Conservation (phyloP, 2,113 vertebrate species). For the Apeltes quadracus region DNA sequence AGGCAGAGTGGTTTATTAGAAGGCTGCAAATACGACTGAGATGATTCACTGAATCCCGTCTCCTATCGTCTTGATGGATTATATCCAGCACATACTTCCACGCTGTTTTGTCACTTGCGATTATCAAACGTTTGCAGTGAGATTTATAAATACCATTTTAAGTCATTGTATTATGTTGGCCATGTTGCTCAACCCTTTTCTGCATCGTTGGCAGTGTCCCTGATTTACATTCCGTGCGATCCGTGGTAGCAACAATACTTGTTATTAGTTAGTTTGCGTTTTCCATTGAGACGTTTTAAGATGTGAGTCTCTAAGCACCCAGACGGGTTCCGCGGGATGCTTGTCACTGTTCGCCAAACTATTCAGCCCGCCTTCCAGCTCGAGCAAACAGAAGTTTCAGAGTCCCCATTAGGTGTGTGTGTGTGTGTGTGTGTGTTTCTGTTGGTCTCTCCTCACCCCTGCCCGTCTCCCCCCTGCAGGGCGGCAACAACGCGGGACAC, state of each 20-base stretch:
- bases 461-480: slow-evolving; percentile 77
- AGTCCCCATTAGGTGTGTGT: neutral
- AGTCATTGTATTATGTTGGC: neutral
- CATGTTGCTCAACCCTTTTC: neutral
- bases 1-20: neutral
- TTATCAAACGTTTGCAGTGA: neutral
- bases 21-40: neutral
- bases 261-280: slow-evolving; percentile 26
- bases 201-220: neutral
- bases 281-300: neutral
- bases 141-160: no score
- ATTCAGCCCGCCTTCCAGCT: slow-evolving; percentile 27
- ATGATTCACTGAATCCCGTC: no score
- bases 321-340: slow-evolving; percentile 25
- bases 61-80: neutral
- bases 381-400: slow-evolving; percentile 28
- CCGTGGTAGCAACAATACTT: neutral
- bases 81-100: neutral
- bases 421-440: neutral
- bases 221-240: neutral
- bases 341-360: slow-evolving; percentile 52
- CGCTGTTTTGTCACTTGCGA: neutral
- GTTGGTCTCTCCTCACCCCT: slow-evolving; percentile 12
- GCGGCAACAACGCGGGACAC: slow-evolving; percentile 98
- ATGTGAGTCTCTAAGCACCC: slow-evolving; percentile 18